phyloP scores from a whole-genome alignment of 2,888 invertebrate genomes.

The Nemapogon koenigi region DNA sequence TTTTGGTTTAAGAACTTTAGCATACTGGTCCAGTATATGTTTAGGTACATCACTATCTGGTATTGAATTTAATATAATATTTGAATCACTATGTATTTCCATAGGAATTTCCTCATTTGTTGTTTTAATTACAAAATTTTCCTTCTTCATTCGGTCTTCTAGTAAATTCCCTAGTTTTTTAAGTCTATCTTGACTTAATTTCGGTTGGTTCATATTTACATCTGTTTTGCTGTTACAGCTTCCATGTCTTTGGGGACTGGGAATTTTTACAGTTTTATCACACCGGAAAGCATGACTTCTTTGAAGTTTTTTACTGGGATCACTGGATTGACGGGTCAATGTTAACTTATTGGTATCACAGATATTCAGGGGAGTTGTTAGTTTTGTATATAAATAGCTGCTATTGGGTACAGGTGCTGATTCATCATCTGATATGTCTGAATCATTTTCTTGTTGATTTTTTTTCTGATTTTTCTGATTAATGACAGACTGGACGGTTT shows the following conservation, averaged over 20 bases:
- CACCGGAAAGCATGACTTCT: constrained; percentile 67
- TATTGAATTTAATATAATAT: constrained; percentile 26
- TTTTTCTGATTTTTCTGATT: constrained; percentile 2
- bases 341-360: constrained; percentile 34
- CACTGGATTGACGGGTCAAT: constrained; percentile 49
- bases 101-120: constrained; percentile 18
- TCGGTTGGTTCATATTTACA: constrained; percentile 39
- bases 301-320: constrained; percentile 62
- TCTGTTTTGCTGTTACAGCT: constrained; percentile 47
- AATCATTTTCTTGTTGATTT: constrained; percentile 16
- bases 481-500: not conserved
- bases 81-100: constrained; percentile 10
- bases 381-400: constrained; percentile 44
- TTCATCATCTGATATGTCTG: constrained; percentile 24
- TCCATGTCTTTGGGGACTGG: constrained; percentile 39
- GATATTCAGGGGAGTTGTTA: constrained; percentile 15
- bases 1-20: constrained; percentile 46
- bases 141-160: constrained; percentile 52
- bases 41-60: constrained; percentile 47
- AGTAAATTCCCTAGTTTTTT: constrained; percentile 44
- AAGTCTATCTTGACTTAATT: constrained; percentile 42
- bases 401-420: constrained; percentile 32
- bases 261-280: constrained; percentile 47
- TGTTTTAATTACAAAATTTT: constrained; percentile 32
- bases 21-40: constrained; percentile 54